Conservation (phyloP, 1,140 invertebrate genomes). For the Catajapyx aquilonaris region DNA sequence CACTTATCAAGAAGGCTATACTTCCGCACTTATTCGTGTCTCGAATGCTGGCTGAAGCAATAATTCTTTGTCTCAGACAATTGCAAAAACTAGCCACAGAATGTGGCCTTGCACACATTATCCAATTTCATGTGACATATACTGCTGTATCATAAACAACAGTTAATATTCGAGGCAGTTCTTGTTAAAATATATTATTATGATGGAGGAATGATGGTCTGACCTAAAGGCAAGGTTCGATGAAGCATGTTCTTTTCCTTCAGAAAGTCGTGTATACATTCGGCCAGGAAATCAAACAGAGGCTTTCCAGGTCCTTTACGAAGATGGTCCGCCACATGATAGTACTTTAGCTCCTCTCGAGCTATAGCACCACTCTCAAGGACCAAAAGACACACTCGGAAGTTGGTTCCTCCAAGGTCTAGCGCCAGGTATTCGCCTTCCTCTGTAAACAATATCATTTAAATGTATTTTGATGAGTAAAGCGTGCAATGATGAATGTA, state of each 20-base stretch:
- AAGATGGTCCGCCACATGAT: slow-evolving; percentile 30
- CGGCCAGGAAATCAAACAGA: slow-evolving; percentile 55
- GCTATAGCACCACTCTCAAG: slow-evolving; percentile 50
- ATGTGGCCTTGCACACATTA: too few species aligned
- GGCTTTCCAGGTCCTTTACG: slow-evolving; percentile 29
- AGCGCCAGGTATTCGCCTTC: slow-evolving; percentile 47
- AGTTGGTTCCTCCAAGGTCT: slow-evolving; percentile 55
- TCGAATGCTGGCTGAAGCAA: too few species aligned
- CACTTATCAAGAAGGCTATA: too few species aligned
- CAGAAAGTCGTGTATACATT: slow-evolving; percentile 49
- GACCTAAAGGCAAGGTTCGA: slow-evolving; percentile 36
- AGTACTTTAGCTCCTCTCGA: slow-evolving; percentile 36
- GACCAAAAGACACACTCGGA: slow-evolving; percentile 34
- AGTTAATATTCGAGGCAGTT: too few species aligned
- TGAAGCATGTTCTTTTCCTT: slow-evolving; percentile 27
- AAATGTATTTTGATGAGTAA: slow-evolving; percentile 1
- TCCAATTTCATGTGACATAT: too few species aligned
- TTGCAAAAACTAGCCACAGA: too few species aligned
- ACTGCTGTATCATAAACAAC: too few species aligned
- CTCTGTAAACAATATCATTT: slow-evolving; percentile 24
- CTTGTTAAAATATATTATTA: too few species aligned
- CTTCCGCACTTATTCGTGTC: too few species aligned
- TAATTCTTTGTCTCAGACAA: too few species aligned
- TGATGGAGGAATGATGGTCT: too few species aligned
- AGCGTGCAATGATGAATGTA: slow-evolving; percentile 12